Conservation (phyloP, 2,797 vertebrate species). For the Molossus molossus region DNA sequence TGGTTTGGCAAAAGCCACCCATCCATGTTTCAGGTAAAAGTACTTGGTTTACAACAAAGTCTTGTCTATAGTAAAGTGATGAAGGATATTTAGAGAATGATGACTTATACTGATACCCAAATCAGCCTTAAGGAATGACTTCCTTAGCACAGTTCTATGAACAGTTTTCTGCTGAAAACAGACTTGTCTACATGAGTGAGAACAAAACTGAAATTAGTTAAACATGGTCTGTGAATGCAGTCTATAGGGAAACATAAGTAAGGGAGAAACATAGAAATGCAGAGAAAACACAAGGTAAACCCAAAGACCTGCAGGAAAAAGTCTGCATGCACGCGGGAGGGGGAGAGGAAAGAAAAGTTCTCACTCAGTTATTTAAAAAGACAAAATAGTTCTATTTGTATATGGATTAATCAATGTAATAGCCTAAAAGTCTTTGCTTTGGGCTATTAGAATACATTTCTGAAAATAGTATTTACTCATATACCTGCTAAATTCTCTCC, state of each 20-base stretch:
- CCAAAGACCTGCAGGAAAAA: neutral
- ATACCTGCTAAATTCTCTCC: neutral
- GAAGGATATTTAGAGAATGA: neutral
- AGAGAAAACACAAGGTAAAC: neutral
- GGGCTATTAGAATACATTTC: neutral
- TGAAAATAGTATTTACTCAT: slow-evolving; percentile 22
- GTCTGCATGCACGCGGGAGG: neutral
- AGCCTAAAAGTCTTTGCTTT: neutral
- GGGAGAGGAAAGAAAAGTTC: neutral
- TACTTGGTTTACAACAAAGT: neutral
- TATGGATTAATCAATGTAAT: neutral
- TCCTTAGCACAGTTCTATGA: slow-evolving; percentile 18
- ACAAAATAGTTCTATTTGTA: neutral
- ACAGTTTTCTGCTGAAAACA: neutral
- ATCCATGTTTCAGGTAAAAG: neutral
- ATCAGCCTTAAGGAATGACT: neutral
- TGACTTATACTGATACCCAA: neutral
- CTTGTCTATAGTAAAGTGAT: neutral
- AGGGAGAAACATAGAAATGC: neutral
- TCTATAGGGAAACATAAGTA: neutral
- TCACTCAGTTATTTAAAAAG: neutral
- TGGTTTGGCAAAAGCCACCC: neutral
- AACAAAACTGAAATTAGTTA: slow-evolving; percentile 64
- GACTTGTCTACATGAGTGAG: neutral
- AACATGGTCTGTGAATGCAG: neutral